These are phyloP conservation scores for Aphaenogaster ashmeadi DNA, from an alignment of 1,140 invertebrate species.

Conservation along the genomic window DNA sequence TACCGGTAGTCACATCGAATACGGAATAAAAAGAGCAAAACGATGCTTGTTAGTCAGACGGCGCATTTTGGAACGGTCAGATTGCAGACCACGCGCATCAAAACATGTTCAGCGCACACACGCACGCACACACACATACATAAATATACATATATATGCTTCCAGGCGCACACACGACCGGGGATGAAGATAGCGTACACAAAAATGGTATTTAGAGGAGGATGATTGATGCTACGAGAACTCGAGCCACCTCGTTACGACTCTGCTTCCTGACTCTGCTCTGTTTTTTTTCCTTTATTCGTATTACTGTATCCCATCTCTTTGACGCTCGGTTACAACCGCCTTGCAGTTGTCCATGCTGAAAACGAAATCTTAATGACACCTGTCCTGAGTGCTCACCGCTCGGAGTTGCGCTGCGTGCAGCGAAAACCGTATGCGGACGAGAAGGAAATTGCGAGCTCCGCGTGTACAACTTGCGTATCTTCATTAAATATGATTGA, in stretches of 20 bases:
- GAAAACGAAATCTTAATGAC: constrained; percentile 78
- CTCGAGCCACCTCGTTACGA: constrained; percentile 66
- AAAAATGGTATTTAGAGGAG: constrained; percentile 71
- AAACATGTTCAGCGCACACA: constrained; percentile 34
- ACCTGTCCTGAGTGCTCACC: constrained; percentile 68
- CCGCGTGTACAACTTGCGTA: constrained; percentile 45
- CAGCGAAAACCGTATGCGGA: constrained; percentile 64
- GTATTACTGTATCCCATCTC: constrained; percentile 45
- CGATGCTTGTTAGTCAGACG: constrained; percentile 15
- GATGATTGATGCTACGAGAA: constrained; percentile 70
- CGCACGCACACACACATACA: not conserved
- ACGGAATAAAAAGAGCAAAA: not conserved
- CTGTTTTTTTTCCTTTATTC: constrained; percentile 41
- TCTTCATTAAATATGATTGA: constrained; percentile 66
- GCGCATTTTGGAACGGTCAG: not conserved
- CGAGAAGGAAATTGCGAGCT: constrained; percentile 49
- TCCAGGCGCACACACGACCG: not conserved
- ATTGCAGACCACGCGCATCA: constrained; percentile 24
- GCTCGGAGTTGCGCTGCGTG: constrained; percentile 54
- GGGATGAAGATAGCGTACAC: constrained; percentile 67
- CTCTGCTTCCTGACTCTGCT: constrained; percentile 21
- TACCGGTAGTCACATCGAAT: not conserved
- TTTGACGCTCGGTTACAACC: constrained; percentile 57
- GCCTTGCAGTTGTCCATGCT: constrained; percentile 56
- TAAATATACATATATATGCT: not conserved